Evolutionary conservation across 1,140 invertebrate species (phyloP), one percentile per base, ranked within the genome.

Genomic region (Plectrocnemia conspersa): DNA sequence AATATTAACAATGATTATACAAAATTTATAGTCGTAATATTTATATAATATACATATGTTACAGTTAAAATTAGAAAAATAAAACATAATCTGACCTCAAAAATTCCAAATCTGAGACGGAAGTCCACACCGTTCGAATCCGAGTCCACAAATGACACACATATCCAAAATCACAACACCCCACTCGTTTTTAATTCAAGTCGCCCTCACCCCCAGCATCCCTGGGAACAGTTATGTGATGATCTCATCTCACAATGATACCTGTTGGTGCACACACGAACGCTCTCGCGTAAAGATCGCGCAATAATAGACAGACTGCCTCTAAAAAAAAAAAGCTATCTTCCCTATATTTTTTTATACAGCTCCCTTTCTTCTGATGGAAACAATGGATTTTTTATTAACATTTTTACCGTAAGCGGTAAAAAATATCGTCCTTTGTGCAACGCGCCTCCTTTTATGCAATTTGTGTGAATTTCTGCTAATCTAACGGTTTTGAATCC

Each of bases 401-500:
- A 38, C 18, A 13, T 38, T 38, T 38, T 38, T 15, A 16, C n/a
- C 27, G 27, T 7, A 16, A 16, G 5, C 35, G 35, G 18, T 38
- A 38, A 9, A 38, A 38, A 38, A 38, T 13, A 6, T 7, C 5
- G 6, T 5, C 5, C 18, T 38, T 16, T 38, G 11, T 38, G 35
- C 35, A 15, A 16, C n/a, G n/a, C 35, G 15, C 13, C 35, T 38
- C 15, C 35, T 38, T 38, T 38, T 35, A 35, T 35, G 11, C 16
- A 35, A 23, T 42, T 40, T 42, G 16, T 42, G 40, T 42, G 40
- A 42, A 42, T 42, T 42, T 42, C 24, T 10, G 40, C 40, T 22
- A 42, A 42, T 42, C 40, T 42, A 42, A 42, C 40, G 40, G 40
- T 42, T 42, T 42, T 42, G 19, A n/a, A n/a, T 13, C 40, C 22